These are phyloP conservation scores for Saguinus midas DNA, from an alignment of 2,113 vertebrate species.

Conservation along the genomic window DNA sequence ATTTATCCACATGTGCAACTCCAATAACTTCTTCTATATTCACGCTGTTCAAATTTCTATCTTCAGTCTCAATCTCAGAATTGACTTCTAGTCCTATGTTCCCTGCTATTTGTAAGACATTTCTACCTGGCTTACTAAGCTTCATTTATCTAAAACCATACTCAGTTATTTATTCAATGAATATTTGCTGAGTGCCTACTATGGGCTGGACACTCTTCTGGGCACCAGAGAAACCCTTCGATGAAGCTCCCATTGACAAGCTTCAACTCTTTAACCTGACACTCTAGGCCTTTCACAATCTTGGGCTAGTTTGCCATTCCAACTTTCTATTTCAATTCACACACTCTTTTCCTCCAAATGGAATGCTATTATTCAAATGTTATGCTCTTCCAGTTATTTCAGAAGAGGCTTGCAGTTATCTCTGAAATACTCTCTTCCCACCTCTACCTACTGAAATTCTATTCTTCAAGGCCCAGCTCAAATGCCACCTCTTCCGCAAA, in stretches of 20 bases:
- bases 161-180: background rate
- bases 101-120: background rate
- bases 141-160: constrained; percentile 35
- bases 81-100: background rate
- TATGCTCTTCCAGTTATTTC: background rate
- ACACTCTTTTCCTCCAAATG: background rate
- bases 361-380: background rate
- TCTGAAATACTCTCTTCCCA: background rate
- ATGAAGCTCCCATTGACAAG: background rate
- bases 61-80: background rate
- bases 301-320: background rate
- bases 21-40: background rate
- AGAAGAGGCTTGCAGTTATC: background rate
- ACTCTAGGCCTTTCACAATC: background rate
- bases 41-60: background rate
- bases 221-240: background rate
- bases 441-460: constrained; percentile 15
- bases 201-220: background rate
- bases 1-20: background rate
- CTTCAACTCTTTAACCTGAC: background rate
- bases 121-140: background rate
- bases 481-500: background rate
- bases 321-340: background rate
- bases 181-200: background rate
- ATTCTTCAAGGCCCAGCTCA: background rate